These are phyloP conservation scores for Pogonocichla stellata DNA, from an alignment of 2,113 vertebrate species.

Conservation along the genomic window DNA sequence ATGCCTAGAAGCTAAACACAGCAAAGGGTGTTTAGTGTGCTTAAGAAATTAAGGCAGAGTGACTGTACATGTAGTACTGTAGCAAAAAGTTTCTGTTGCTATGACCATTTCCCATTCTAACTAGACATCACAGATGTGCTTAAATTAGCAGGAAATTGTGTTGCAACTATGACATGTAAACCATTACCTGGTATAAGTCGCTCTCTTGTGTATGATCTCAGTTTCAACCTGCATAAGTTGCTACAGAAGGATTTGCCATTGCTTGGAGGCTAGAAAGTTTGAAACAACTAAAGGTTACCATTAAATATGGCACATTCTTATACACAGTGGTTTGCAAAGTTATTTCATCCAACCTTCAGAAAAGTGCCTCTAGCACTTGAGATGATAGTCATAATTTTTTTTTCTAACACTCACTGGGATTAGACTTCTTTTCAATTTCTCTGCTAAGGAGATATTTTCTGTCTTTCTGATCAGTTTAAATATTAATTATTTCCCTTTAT, in stretches of 20 bases:
- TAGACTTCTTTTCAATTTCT: background rate
- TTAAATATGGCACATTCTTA: background rate
- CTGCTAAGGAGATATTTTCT: background rate
- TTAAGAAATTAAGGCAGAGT: conserved; percentile 1
- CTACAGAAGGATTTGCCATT: background rate
- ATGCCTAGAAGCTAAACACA: background rate
- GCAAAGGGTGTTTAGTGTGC: background rate
- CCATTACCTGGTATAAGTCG: background rate
- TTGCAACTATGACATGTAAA: background rate
- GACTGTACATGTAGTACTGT: background rate
- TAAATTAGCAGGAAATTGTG: background rate
- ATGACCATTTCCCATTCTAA: background rate
- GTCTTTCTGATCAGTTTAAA: background rate
- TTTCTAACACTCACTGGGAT: background rate
- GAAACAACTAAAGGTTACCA: conserved; percentile 1
- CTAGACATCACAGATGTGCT: background rate
- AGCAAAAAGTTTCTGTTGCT: background rate
- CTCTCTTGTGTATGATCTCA: background rate
- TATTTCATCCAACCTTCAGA: background rate
- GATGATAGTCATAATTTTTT: background rate
- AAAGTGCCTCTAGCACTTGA: conserved; percentile 8
- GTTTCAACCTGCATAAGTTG: background rate
- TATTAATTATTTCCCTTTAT: background rate
- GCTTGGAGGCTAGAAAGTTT: conserved; percentile 1
- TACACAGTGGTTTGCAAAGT: background rate